Conservation (phyloP, 2,888 invertebrate genomes). For the Nematopogon swammerdamellus region DNA sequence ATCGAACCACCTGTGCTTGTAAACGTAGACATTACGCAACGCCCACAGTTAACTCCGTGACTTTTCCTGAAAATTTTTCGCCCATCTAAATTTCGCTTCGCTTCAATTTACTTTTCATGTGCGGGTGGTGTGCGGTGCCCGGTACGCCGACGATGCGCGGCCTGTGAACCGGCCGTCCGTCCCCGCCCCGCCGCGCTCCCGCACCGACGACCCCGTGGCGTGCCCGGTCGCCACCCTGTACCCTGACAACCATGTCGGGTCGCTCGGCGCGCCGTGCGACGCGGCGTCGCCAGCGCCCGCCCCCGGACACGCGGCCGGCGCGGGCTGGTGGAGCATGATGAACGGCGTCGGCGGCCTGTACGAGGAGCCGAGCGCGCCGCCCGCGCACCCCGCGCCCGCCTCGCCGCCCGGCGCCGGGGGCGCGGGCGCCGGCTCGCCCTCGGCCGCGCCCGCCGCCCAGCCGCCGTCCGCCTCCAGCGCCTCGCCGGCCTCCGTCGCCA, state of each 20-base stretch:
- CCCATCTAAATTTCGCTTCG: neutral
- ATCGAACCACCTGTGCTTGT: too few species aligned
- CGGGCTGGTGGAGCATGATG: constrained; percentile 84
- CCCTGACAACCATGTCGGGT: constrained; percentile 70
- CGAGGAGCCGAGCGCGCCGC: constrained; percentile 52
- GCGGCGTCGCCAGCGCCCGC: constrained; percentile 75
- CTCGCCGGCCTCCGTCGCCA: constrained; percentile 60
- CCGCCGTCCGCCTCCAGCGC: constrained; percentile 55
- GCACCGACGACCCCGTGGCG: constrained; percentile 65
- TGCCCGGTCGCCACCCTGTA: constrained; percentile 81
- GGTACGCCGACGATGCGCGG: constrained; percentile 41
- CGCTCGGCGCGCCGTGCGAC: constrained; percentile 66
- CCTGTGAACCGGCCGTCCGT: constrained; percentile 44
- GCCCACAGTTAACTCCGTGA: neutral
- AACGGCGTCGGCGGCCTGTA: constrained; percentile 75
- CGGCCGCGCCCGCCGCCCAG: constrained; percentile 68
- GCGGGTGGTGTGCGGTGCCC: constrained; percentile 48
- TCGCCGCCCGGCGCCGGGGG: constrained; percentile 49
- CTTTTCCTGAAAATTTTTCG: neutral
- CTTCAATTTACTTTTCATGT: constrained; percentile 45
- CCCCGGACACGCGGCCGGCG: constrained; percentile 80
- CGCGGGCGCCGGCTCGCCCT: constrained; percentile 50
- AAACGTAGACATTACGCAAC: too few species aligned
- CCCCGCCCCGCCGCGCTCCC: constrained; percentile 18
- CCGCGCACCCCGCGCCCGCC: constrained; percentile 47